Conservation (phyloP, 2,888 invertebrate genomes). For the Lasius platythorax region DNA sequence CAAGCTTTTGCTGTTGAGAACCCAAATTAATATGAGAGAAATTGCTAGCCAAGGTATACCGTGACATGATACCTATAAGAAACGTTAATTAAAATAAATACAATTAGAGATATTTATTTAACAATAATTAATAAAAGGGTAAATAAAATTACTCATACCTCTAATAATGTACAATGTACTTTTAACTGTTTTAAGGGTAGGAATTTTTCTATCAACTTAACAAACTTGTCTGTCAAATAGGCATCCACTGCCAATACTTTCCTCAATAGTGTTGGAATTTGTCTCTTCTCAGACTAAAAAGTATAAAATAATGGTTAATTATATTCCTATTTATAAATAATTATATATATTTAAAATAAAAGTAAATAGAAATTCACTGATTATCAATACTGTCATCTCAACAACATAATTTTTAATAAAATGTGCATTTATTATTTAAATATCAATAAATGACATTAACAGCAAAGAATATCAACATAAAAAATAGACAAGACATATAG, state of each 20-base stretch:
- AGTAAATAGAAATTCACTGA: not conserved
- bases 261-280: constrained; percentile 78
- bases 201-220: constrained; percentile 80
- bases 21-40: constrained; percentile 93
- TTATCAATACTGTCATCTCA: not conserved
- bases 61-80: constrained; percentile 92
- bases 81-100: constrained; percentile 43
- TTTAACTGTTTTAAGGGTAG: constrained; percentile 82
- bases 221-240: constrained; percentile 83
- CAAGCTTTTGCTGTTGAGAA: constrained; percentile 89
- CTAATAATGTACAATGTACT: constrained; percentile 87
- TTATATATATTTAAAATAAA: not conserved
- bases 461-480: not conserved
- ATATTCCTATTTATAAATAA: not conserved
- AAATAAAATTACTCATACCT: constrained; percentile 81
- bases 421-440: not conserved
- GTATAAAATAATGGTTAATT: not conserved
- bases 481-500: not conserved
- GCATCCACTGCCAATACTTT: constrained; percentile 83
- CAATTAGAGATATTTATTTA: constrained; percentile 15
- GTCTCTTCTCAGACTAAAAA: constrained; percentile 76
- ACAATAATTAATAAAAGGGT: not conserved
- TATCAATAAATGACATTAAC: not conserved
- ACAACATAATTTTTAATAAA: not conserved
- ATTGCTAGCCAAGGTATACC: constrained; percentile 94